phyloP scores from a whole-genome alignment of 2,888 invertebrate genomes.

The Pollenia griseotomentosa region DNA sequence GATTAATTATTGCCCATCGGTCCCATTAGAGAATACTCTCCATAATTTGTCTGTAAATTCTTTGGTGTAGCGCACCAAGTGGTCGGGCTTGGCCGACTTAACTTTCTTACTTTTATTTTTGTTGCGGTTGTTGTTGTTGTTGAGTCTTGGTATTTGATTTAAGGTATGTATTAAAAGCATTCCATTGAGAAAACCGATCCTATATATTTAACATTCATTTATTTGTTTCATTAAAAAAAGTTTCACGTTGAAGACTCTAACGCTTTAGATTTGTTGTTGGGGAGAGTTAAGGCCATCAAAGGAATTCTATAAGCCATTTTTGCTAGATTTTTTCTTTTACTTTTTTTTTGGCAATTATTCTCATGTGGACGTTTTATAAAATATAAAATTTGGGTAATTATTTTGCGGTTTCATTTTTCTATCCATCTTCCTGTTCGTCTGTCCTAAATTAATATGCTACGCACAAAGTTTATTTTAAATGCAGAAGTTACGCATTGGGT shows the following conservation, averaged over 20 bases:
- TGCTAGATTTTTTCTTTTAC: background rate
- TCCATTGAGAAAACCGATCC: slow-evolving; percentile 6
- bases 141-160: background rate
- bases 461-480: slow-evolving; percentile 3
- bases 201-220: background rate
- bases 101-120: no score
- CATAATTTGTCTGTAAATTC: no score
- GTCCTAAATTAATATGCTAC: background rate
- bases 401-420: background rate
- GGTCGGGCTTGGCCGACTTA: no score
- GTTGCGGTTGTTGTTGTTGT: background rate
- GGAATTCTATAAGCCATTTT: background rate
- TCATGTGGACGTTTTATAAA: slow-evolving; percentile 16
- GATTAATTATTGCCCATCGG: no score
- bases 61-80: no score
- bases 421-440: background rate
- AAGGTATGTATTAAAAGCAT: slow-evolving; percentile 13
- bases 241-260: background rate
- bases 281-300: background rate
- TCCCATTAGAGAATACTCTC: no score
- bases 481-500: background rate
- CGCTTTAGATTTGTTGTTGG: background rate
- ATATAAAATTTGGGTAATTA: slow-evolving; percentile 28
- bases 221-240: background rate
- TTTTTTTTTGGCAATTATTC: slow-evolving; percentile 3